These are phyloP conservation scores for Trachelus stipa DNA, from an alignment of 2,888 invertebrate species.

Conservation along the genomic window DNA sequence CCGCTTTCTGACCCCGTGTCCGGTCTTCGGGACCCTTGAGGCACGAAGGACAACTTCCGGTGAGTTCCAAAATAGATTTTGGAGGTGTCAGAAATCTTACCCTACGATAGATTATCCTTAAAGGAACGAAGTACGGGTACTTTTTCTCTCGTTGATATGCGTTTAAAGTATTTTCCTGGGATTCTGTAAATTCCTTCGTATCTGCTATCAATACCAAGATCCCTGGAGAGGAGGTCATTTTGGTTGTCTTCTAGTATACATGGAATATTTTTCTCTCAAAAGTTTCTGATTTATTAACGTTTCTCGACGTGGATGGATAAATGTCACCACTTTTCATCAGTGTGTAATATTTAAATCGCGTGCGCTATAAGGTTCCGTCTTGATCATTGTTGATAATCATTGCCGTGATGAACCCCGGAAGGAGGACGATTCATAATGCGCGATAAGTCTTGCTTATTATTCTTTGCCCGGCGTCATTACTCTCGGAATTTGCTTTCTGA, in stretches of 20 bases:
- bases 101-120: neutral
- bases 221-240: neutral
- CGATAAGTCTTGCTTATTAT: neutral
- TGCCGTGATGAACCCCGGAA: neutral
- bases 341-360: neutral
- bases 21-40: neutral
- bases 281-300: neutral
- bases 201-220: neutral
- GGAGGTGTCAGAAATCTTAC: neutral
- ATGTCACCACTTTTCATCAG: neutral
- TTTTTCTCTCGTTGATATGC: neutral
- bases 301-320: neutral
- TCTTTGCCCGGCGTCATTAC: neutral
- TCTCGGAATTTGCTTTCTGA: neutral
- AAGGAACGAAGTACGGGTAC: neutral
- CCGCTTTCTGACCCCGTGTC: neutral
- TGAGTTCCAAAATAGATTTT: neutral
- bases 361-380: neutral
- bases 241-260: neutral
- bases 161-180: neutral
- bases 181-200: neutral
- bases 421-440: neutral
- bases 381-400: neutral
- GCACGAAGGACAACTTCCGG: conserved; percentile 8
- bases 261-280: neutral